Evolutionary conservation across 2,888 invertebrate species (phyloP).

Genomic region (Leptinotarsa juncta): DNA sequence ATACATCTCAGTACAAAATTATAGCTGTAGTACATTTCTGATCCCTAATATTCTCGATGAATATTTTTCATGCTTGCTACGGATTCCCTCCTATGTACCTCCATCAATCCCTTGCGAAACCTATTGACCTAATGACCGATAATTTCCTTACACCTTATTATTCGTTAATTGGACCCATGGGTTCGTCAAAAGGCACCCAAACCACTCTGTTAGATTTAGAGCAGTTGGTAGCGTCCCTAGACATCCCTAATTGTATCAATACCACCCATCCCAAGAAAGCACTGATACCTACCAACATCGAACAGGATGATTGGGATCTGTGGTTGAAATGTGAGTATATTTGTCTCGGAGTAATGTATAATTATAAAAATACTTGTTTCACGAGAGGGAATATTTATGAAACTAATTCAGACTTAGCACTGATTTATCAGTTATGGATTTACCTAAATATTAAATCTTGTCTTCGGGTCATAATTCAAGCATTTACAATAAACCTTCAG

Average conservation of each 20-base stretch:
- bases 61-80: slow-evolving; percentile 57
- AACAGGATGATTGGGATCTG: slow-evolving; percentile 61
- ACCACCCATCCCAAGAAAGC: slow-evolving; percentile 44
- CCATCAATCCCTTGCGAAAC: slow-evolving; percentile 54
- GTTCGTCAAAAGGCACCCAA: slow-evolving; percentile 61
- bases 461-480: no score
- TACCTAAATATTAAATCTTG: no score
- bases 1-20: not conserved
- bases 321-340: slow-evolving; percentile 63
- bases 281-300: slow-evolving; percentile 49
- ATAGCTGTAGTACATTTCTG: slow-evolving; percentile 24
- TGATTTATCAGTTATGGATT: no score
- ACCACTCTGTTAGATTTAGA: slow-evolving; percentile 70
- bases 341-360: not conserved
- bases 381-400: no score
- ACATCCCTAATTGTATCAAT: slow-evolving; percentile 52
- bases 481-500: no score
- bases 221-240: slow-evolving; percentile 66
- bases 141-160: not conserved
- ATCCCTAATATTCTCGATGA: slow-evolving; percentile 48
- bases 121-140: slow-evolving; percentile 50
- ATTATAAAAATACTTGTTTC: not conserved
- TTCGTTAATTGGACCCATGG: slow-evolving; percentile 1
- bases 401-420: no score
- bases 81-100: slow-evolving; percentile 56